phyloP scores from a whole-genome alignment of 2,113 vertebrate genomes.

The Cottus gobio region DNA sequence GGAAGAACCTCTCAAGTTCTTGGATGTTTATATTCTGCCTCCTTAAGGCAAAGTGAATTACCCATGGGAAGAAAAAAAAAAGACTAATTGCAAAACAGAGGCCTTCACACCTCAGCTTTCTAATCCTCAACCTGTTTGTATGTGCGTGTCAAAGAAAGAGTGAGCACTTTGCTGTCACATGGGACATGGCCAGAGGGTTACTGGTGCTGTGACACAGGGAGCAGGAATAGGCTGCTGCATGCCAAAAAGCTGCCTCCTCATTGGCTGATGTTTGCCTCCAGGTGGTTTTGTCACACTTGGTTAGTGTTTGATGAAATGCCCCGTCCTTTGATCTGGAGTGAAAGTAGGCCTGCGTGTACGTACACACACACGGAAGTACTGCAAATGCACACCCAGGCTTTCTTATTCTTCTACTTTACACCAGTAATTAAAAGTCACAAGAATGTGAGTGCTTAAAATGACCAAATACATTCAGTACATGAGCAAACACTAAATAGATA shows the following conservation, averaged over 20 bases:
- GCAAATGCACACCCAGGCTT: not conserved
- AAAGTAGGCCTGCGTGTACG: conserved; percentile 8
- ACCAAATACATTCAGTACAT: not conserved
- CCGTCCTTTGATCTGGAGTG: conserved; percentile 59
- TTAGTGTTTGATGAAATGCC: conserved; percentile 71
- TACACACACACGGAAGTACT: not conserved
- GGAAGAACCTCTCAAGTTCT: not conserved
- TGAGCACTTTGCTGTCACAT: conserved; percentile 49
- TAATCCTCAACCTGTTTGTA: conserved; percentile 4
- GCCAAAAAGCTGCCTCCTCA: conserved; percentile 56
- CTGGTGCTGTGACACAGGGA: conserved; percentile 42
- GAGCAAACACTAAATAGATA: not conserved
- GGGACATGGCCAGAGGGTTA: conserved; percentile 39
- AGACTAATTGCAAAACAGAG: conserved; percentile 27
- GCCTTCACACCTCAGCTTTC: conserved; percentile 25
- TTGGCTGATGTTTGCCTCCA: conserved; percentile 62
- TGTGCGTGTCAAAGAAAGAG: conserved; percentile 8
- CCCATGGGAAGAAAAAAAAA: not conserved
- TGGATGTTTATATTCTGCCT: not conserved
- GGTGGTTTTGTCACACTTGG: conserved; percentile 68
- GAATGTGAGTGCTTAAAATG: not conserved
- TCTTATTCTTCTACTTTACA: not conserved
- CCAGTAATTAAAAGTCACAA: conserved; percentile 26
- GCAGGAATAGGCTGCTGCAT: conserved; percentile 47
- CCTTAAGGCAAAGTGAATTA: conserved; percentile 4